A percentile compares a stretch with the other conserved stretches of the same genome.
phyloP scores from a whole-genome alignment of 2,888 invertebrate species.

The Tuta absoluta region DNA sequence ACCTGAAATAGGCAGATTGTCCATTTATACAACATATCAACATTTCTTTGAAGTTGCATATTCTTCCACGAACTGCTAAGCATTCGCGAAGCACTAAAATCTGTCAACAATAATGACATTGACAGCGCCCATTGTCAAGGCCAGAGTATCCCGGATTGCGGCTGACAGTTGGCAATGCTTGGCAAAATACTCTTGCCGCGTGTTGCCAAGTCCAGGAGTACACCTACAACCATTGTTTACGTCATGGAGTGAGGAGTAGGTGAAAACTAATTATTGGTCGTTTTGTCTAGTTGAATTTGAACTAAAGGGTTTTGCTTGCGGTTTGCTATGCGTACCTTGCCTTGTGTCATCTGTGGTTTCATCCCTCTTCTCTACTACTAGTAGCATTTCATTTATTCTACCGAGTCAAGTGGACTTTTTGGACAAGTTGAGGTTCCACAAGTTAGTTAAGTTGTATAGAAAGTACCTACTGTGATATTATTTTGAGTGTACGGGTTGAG shows the following conservation, averaged over 20 bases:
- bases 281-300: background rate
- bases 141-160: conserved; percentile 36
- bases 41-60: background rate
- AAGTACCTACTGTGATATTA: no score
- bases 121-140: conserved; percentile 51
- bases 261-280: conserved; percentile 18
- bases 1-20: background rate
- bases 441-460: no score
- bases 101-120: conserved; percentile 41
- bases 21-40: background rate
- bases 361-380: no score
- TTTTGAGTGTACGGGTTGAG: no score
- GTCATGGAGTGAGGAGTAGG: conserved; percentile 20
- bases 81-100: conserved; percentile 9
- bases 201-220: conserved; percentile 35
- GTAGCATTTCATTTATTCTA: no score
- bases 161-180: conserved; percentile 34
- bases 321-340: no score
- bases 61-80: no score
- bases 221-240: conserved; percentile 23
- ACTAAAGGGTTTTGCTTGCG: no score
- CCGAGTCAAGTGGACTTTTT: no score
- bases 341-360: no score
- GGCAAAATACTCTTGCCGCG: conserved; percentile 34
- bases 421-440: no score